Conservation (phyloP, 2,797 vertebrate species). For the Cygnus olor region DNA sequence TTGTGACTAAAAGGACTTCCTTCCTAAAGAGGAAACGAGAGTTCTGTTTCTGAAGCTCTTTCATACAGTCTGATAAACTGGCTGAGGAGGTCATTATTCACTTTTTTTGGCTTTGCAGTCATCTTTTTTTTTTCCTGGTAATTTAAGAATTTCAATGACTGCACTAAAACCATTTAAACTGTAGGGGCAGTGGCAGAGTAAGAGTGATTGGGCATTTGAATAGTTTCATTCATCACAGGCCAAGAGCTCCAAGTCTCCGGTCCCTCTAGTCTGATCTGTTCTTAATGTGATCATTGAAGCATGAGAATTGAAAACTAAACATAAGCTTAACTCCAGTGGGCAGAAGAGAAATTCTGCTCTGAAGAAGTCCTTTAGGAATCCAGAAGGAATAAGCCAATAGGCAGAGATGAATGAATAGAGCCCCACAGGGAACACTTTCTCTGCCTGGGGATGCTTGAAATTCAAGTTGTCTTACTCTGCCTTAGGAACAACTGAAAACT, state of each 20-base stretch:
- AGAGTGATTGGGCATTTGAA: neutral
- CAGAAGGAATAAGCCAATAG: neutral
- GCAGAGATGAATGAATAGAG: neutral
- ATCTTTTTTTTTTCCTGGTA: neutral
- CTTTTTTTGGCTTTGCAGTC: neutral
- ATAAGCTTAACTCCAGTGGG: neutral
- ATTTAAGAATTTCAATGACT: neutral
- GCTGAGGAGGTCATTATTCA: neutral
- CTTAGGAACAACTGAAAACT: neutral
- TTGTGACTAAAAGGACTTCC: neutral
- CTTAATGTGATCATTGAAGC: neutral
- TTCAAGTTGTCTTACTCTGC: neutral
- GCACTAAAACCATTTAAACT: neutral
- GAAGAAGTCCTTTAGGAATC: neutral
- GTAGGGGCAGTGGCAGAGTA: neutral
- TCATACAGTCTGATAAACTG: neutral
- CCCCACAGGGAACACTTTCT: neutral
- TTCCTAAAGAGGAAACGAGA: neutral
- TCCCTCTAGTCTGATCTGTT: neutral
- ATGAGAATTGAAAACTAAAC: slow-evolving; percentile 4
- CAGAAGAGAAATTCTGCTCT: neutral
- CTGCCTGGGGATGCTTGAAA: neutral
- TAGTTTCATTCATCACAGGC: neutral
- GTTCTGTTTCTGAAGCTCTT: neutral
- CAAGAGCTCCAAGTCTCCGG: neutral